Conservation (phyloP, 37 sponge, comb jelly and placozoan genomes). For the Spongilla lacustris region DNA sequence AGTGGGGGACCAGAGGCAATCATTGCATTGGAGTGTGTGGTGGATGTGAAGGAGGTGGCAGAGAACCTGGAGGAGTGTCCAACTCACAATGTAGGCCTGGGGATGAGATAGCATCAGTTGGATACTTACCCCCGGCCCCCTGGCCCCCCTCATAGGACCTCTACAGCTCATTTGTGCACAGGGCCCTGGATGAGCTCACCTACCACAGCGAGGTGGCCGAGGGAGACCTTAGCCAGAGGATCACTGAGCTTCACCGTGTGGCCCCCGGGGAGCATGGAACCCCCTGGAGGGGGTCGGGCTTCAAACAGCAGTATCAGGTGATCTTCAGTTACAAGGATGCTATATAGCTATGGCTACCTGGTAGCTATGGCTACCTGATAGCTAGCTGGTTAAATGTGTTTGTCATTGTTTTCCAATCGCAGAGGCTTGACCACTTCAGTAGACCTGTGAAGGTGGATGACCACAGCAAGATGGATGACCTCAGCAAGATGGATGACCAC, state of each 20-base stretch:
- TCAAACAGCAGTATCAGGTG: constrained; percentile 75
- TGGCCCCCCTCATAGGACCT: constrained; percentile 31
- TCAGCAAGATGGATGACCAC: too few relatives aligned
- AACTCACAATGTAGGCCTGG: too few relatives aligned
- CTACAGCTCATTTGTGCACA: constrained; percentile 89
- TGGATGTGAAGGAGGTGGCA: constrained; percentile 43
- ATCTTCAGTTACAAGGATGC: background rate
- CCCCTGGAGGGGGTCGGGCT: constrained; percentile 37
- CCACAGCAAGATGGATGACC: too few relatives aligned
- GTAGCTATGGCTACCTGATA: too few relatives aligned
- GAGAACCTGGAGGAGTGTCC: too few relatives aligned
- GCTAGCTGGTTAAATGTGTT: too few relatives aligned
- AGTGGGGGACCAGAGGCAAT: constrained; percentile 83
- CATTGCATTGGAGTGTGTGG: constrained; percentile 64
- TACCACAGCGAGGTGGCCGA: constrained; percentile 66
- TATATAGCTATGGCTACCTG: too few relatives aligned
- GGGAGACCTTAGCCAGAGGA: constrained; percentile 22
- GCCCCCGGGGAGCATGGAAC: constrained; percentile 5
- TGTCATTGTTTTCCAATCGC: too few relatives aligned
- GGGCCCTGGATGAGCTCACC: constrained; percentile 85
- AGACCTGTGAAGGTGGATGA: too few relatives aligned
- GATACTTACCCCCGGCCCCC: too few relatives aligned
- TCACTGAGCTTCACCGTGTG: constrained; percentile 36
- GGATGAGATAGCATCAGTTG: too few relatives aligned
- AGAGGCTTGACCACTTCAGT: too few relatives aligned